Base-by-base conservation (phyloP, 2,888 invertebrate species). In the Epinotia bilunana region DNA sequence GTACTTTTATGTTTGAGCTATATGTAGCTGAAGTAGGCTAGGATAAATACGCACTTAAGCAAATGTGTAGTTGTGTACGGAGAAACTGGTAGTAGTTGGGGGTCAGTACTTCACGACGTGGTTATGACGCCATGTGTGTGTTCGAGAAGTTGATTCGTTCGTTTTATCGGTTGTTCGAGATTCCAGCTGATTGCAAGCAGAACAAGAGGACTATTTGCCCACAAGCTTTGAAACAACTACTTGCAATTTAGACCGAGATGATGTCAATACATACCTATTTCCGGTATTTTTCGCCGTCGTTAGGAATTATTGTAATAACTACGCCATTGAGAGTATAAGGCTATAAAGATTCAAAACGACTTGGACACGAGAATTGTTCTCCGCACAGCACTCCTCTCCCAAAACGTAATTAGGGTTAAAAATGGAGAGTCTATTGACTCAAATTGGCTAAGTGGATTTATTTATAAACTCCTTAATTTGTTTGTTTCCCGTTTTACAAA, bases 401-500 rank as follows among this genome's bases (percentile, higher is more conserved):
- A 11, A 33, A 46, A 58, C 43, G 39, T 68, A 58, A 69, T 69
- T 58, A 60, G 58, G 69, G 69, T 28, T 69, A 69, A 60, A 69
- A 60, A 69, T 60, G 23, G 46, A 58, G 28, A 71, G 33, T n/a
- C 71, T 49, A 13, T 53, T 53, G 49, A 49, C 33, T 70, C 28
- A n/a, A 61, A 61, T 61, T 68, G 23, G 43, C 57, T 33, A 64
- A 33, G 20, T 49, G 18, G 65, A 65, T 58, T 58, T 65, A 73
- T 67, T 74, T 12, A 55, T 65, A 58, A 58, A 57, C 60, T 23
- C 23, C 57, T 33, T 71, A 74, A 71, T 65, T 63, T 73, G 63
- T 69, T 73, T 71, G 46, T 71, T 49, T 60, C 65, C 43, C 20
- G 55, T 46, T 70, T 53, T 64, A 43, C 63, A 65, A 76, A 70